Base-by-base conservation (phyloP, 2,797 vertebrate genomes). In the Lepus townsendii region DNA sequence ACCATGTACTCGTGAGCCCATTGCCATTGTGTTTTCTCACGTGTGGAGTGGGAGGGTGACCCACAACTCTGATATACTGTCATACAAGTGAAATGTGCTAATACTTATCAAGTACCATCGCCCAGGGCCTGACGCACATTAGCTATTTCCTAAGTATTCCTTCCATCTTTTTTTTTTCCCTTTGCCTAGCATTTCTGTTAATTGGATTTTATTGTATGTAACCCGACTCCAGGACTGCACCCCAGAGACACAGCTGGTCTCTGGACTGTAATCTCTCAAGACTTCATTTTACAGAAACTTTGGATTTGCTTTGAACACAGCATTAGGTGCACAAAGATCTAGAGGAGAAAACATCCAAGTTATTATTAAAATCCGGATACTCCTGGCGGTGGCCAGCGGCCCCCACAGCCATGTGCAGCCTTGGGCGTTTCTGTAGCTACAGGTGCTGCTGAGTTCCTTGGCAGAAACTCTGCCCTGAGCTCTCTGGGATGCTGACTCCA, bases 141-240 rank as follows among this genome's bases (percentile, higher is more conserved):
- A 89, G 76, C 72, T 90, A 80, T 42, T 87, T 94, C 80, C 66
- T 77, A 88, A 94, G 73, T 47, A 77, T 76, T 87, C 57, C 27
- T 72, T 90, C 47, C 20, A 38, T 30, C 57, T 14, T 82, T 14
- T 82, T 82, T 82, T 91, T 76, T 77, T 50, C 13, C 78, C 75
- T 78, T 90, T 93, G 88, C 85, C 69, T 85, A 78, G 69, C 65
- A 78, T 84, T 92, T 93, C 72, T 82, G 73, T 80, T 95, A 76
- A 78, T 63, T 83, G 24, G 76, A 94, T 89, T 90, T 84, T 62
- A 24, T 42, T 17, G 9, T 80, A 54, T 32, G 71, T 1, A 66
- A 38, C 30, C 88, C 47, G 57, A 72, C 78, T 92, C 57, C 24
- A 50, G 2, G 22, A 30, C 8, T 47, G 14, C 4, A 4, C 16